These are phyloP conservation scores for Crocuta crocuta DNA, from an alignment of 2,113 vertebrate genomes.

Conservation along the genomic window DNA sequence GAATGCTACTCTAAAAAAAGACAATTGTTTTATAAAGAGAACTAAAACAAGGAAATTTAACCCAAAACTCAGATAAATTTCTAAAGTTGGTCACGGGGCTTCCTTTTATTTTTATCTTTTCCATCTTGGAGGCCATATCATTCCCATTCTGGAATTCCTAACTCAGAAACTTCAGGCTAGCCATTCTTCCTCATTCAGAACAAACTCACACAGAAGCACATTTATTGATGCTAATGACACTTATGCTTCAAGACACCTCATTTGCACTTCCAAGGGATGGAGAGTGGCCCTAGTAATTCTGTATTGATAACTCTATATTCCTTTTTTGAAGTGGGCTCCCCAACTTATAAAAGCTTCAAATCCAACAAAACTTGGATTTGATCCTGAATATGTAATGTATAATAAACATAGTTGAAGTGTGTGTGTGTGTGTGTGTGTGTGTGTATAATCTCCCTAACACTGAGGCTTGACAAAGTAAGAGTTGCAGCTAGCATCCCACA, in stretches of 20 bases:
- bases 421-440: background rate
- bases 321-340: background rate
- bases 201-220: background rate
- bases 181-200: background rate
- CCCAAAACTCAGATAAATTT: slow-evolving; percentile 46
- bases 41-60: slow-evolving; percentile 47
- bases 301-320: background rate
- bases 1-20: slow-evolving; percentile 65
- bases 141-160: slow-evolving; percentile 15
- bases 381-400: background rate
- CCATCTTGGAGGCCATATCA: background rate
- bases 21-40: slow-evolving; percentile 66
- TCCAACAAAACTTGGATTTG: slow-evolving; percentile 4
- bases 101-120: slow-evolving; percentile 1
- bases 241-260: background rate
- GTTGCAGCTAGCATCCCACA: background rate
- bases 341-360: slow-evolving; percentile 47
- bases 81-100: background rate
- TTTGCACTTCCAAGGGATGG: background rate
- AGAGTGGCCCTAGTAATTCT: background rate
- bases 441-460: background rate
- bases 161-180: background rate
- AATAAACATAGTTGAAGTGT: slow-evolving; percentile 18
- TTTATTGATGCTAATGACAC: background rate
- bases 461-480: background rate